Conservation (phyloP, 2,888 invertebrate genomes). For the Protodeltote pygarga region DNA sequence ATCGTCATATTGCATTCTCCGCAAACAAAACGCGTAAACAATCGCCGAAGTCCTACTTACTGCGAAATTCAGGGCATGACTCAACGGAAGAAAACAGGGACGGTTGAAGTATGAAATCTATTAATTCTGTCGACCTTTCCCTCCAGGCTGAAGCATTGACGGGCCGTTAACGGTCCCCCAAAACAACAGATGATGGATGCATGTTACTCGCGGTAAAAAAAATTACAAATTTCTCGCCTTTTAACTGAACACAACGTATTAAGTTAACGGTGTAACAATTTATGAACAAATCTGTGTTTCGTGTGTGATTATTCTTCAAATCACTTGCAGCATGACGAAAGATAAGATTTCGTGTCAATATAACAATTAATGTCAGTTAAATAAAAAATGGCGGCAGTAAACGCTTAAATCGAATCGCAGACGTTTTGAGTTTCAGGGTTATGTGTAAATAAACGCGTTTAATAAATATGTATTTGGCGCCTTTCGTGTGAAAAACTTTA, state of each 20-base stretch:
- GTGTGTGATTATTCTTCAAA: slow-evolving; percentile 53
- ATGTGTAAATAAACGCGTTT: slow-evolving; percentile 21
- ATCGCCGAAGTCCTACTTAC: slow-evolving; percentile 14
- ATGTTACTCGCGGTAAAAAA: slow-evolving; percentile 57
- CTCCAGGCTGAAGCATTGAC: slow-evolving; percentile 40
- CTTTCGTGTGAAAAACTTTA: slow-evolving; percentile 31
- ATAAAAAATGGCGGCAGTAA: slow-evolving; percentile 34
- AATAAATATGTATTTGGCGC: slow-evolving; percentile 30
- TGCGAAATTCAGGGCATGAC: slow-evolving; percentile 8
- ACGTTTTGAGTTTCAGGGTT: slow-evolving; percentile 35
- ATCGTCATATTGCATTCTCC: slow-evolving; percentile 8
- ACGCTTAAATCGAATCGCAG: slow-evolving; percentile 27
- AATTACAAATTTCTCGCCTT: slow-evolving; percentile 80
- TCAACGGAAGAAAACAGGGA: slow-evolving; percentile 11
- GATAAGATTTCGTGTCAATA: slow-evolving; percentile 51
- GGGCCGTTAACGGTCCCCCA: slow-evolving; percentile 55
- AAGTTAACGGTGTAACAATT: slow-evolving; percentile 74
- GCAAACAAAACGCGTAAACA: slow-evolving; percentile 2
- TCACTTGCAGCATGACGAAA: slow-evolving; percentile 54
- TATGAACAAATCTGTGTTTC: slow-evolving; percentile 62
- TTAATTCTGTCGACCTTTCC: slow-evolving; percentile 48
- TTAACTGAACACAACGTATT: slow-evolving; percentile 71
- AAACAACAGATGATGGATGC: slow-evolving; percentile 57
- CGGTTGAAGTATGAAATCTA: slow-evolving; percentile 49
- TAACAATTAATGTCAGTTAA: slow-evolving; percentile 45